A percentile compares a stretch with the other conserved stretches of the same genome.
These are phyloP conservation scores for Brachionus rotundiformis DNA, from an alignment of 1,140 invertebrate species.

Conservation along the genomic window DNA sequence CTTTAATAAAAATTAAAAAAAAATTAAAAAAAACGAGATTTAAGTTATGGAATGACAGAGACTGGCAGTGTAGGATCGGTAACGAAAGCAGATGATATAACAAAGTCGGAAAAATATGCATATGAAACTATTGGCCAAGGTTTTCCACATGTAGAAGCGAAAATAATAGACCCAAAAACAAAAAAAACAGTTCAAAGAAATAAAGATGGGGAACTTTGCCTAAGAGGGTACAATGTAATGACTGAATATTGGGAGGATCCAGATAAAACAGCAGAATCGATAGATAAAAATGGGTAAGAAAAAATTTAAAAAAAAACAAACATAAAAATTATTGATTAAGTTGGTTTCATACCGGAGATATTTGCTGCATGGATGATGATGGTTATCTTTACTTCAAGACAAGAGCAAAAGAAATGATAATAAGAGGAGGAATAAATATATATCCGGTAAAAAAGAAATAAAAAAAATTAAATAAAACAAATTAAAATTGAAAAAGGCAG, in stretches of 20 bases:
- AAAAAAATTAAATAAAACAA: conserved; percentile 58
- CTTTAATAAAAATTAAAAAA: too few species aligned
- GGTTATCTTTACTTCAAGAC: conserved; percentile 80
- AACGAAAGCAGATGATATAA: neutral
- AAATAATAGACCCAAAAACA: conserved; percentile 75
- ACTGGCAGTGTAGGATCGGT: neutral
- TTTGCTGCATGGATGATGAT: conserved; percentile 73
- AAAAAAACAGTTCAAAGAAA: conserved; percentile 72
- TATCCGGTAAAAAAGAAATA: conserved; percentile 79
- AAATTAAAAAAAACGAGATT: too few species aligned
- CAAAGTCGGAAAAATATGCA: conserved; percentile 6
- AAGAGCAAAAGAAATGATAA: conserved; percentile 84
- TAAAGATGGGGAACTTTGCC: conserved; percentile 76
- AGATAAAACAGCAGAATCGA: conserved; percentile 75
- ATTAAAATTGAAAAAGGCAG: conserved; percentile 73
- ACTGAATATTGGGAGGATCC: conserved; percentile 80
- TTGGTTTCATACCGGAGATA: conserved; percentile 69
- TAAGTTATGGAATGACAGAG: conserved; percentile 29
- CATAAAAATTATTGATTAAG: too few species aligned
- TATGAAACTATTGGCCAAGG: conserved; percentile 27
- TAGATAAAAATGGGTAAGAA: conserved; percentile 70
- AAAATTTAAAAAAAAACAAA: conserved; percentile 71
- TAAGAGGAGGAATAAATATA: conserved; percentile 88
- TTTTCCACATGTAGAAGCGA: conserved; percentile 62
- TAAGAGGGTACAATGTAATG: conserved; percentile 80